Evolutionary conservation across 1,140 invertebrate species (phyloP).

Genomic region (Luehdorfia chinensis): DNA sequence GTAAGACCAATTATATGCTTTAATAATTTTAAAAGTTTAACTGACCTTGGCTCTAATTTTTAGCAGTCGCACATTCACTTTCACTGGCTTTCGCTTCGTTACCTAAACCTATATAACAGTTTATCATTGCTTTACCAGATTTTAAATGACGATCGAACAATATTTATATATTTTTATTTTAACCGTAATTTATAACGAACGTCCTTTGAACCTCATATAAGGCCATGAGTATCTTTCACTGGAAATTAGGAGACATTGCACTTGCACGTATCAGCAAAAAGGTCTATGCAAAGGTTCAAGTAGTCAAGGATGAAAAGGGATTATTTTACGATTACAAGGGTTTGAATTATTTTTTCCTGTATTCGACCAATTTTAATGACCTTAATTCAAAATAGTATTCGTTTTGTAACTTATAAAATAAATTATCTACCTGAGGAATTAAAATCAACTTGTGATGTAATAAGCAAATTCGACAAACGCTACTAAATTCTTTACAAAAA

Average conservation of each 20-base stretch:
- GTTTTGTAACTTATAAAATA: too few species aligned
- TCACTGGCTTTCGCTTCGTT: neutral
- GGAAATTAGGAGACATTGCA: slow-evolving; percentile 62
- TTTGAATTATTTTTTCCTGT: slow-evolving; percentile 20
- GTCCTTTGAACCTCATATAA: too few species aligned
- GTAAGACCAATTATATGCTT: neutral
- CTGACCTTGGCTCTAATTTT: too few species aligned
- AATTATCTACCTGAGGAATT: too few species aligned
- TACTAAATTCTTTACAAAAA: too few species aligned
- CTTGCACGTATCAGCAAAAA: slow-evolving; percentile 52
- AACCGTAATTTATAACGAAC: too few species aligned
- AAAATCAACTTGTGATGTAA: neutral
- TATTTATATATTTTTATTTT: neutral
- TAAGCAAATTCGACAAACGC: neutral
- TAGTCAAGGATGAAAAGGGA: slow-evolving; percentile 60
- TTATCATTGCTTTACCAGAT: neutral
- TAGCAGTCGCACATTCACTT: neutral
- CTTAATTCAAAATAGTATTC: too few species aligned
- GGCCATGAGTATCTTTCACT: slow-evolving; percentile 48
- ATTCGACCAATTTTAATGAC: slow-evolving; percentile 1
- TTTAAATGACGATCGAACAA: neutral
- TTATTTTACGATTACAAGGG: slow-evolving; percentile 64
- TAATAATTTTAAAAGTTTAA: neutral
- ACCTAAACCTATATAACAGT: too few species aligned
- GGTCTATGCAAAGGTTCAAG: slow-evolving; percentile 56